Conservation (phyloP, 35 echinoderm and acorn worm genomes). For the Stichopus chloronotus region DNA sequence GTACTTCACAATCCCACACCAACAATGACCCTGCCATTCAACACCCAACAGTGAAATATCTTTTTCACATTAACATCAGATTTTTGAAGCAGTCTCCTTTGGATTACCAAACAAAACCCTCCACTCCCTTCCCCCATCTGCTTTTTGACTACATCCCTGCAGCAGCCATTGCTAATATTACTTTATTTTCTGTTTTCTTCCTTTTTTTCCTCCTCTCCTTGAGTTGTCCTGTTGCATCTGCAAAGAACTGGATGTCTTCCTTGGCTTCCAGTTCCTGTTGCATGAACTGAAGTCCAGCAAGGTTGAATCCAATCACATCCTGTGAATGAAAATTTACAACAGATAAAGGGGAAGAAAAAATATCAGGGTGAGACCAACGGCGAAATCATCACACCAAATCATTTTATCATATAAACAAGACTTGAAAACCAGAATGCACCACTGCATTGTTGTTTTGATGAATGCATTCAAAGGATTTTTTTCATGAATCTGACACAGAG, state of each 20-base stretch:
- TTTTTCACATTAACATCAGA: no score
- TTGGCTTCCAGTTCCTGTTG: conserved; percentile 74
- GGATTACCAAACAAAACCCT: background rate
- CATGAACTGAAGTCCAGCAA: conserved; percentile 79
- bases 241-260: conserved; percentile 82
- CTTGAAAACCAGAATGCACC: no score
- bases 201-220: conserved; percentile 79
- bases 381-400: background rate
- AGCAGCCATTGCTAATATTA: conserved; percentile 45
- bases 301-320: conserved; percentile 98
- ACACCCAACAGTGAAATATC: no score
- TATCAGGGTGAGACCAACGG: background rate
- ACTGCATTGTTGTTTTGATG: no score
- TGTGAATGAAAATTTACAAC: conserved; percentile 43
- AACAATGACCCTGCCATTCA: no score
- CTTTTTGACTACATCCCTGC: background rate
- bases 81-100: no score
- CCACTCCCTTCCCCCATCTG: background rate
- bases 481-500: no score
- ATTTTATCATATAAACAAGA: no score
- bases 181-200: conserved; percentile 67
- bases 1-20: no score
- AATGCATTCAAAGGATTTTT: no score
- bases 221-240: conserved; percentile 79
- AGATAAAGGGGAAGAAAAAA: background rate